Evolutionary conservation across 2,888 invertebrate genomes (phyloP).

Genomic region (Tipula unca): DNA sequence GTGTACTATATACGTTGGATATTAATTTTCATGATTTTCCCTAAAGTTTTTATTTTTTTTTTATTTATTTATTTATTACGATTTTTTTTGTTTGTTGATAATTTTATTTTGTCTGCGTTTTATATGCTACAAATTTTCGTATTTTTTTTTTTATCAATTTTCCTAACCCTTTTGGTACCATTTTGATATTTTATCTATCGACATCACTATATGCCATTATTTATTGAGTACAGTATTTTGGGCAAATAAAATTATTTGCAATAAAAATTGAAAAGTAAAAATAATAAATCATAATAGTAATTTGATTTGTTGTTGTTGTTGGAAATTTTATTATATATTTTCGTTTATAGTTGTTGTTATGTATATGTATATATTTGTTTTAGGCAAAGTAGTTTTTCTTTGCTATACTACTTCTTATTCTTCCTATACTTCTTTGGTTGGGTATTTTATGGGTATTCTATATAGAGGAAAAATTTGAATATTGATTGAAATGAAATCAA

Average conservation of each 20-base stretch:
- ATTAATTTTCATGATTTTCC: not conserved
- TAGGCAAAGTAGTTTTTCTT: constrained; percentile 10
- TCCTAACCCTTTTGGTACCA: not conserved
- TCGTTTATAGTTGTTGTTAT: not conserved
- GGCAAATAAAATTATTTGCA: not conserved
- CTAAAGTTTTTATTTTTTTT: not conserved
- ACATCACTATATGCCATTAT: not conserved
- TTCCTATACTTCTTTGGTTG: not conserved
- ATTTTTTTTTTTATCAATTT: not conserved
- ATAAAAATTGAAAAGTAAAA: constrained; percentile 14
- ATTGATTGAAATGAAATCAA: constrained; percentile 14
- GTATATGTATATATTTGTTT: not conserved
- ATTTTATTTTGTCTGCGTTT: constrained; percentile 14
- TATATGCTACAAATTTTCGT: not conserved
- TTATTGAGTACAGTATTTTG: not conserved
- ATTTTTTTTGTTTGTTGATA: not conserved
- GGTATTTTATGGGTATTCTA: not conserved
- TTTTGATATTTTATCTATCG: not conserved
- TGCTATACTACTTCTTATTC: not conserved
- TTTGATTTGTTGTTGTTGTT: not conserved
- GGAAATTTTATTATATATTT: not conserved
- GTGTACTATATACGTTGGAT: not conserved
- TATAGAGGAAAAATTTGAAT: not conserved
- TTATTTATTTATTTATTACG: not conserved
- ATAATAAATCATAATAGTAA: constrained; percentile 14